Conservation (phyloP, 2,888 invertebrate genomes). For the Chrysolina americana region DNA sequence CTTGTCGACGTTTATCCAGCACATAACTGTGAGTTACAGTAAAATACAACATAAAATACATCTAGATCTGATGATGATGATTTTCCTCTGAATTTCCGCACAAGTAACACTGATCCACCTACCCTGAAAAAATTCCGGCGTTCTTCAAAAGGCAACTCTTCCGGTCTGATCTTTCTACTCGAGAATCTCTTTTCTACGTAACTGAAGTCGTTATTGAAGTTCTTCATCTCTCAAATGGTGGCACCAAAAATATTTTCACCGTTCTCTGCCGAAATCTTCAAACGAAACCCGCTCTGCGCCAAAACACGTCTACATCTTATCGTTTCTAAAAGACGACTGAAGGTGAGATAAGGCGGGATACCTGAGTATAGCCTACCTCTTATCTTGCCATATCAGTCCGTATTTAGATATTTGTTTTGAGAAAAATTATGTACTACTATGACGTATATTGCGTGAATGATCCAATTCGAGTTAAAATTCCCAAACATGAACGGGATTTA, state of each 20-base stretch:
- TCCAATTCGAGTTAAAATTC: not conserved
- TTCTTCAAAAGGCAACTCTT: constrained; percentile 38
- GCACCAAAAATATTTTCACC: not conserved
- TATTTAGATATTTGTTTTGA: constrained; percentile 23
- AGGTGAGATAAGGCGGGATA: not conserved
- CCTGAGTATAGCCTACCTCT: constrained; percentile 33
- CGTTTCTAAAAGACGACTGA: constrained; percentile 37
- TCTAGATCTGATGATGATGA: not conserved
- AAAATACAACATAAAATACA: not conserved
- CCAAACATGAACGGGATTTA: not conserved
- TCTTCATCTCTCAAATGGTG: not conserved
- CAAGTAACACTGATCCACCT: constrained; percentile 2
- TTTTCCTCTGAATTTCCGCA: not conserved
- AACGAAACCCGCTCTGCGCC: not conserved
- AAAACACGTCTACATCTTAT: constrained; percentile 31
- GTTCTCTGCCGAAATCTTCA: not conserved
- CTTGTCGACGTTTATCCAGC: too few relatives aligned
- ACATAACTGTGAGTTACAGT: too few relatives aligned
- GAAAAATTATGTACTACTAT: not conserved
- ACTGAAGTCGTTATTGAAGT: not conserved
- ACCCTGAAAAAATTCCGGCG: constrained; percentile 47
- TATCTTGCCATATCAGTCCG: constrained; percentile 36
- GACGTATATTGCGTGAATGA: not conserved
- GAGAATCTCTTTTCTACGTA: constrained; percentile 13
- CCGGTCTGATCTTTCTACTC: constrained; percentile 20